These are phyloP conservation scores for Theocolax elegans DNA, from an alignment of 1,140 invertebrate genomes.

Conservation along the genomic window DNA sequence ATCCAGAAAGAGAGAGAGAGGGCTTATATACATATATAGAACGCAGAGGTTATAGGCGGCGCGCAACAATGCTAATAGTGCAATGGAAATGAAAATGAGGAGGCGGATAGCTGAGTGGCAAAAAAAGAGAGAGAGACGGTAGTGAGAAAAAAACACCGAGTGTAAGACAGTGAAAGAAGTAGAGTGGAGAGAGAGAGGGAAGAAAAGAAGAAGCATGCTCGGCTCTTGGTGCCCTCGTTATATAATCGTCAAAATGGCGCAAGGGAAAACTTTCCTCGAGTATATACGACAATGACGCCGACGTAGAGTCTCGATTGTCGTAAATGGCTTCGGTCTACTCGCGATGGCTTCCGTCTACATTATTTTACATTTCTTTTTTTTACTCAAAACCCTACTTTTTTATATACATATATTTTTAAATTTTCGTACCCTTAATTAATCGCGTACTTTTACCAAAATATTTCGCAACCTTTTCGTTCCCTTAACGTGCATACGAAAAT, in stretches of 20 bases:
- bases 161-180: not conserved
- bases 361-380: not conserved
- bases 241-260: conserved; percentile 16
- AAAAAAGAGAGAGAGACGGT: not conserved
- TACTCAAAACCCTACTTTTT: not conserved
- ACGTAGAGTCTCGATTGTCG: not conserved
- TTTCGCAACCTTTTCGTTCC: no score
- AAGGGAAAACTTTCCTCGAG: conserved; percentile 5
- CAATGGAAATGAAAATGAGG: conserved; percentile 13
- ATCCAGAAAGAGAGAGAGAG: not conserved
- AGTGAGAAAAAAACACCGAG: not conserved
- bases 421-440: no score
- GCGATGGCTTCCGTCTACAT: not conserved
- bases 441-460: no score
- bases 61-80: conserved; percentile 3
- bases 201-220: not conserved
- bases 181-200: not conserved
- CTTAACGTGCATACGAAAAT: no score
- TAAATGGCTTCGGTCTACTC: not conserved
- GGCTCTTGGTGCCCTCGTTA: not conserved
- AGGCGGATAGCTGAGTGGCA: not conserved
- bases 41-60: not conserved
- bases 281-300: conserved; percentile 1
- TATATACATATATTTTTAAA: no score
- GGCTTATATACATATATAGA: no score